Base-by-base conservation (phyloP, 1,140 invertebrate genomes). In the Dendroctonus valens region DNA sequence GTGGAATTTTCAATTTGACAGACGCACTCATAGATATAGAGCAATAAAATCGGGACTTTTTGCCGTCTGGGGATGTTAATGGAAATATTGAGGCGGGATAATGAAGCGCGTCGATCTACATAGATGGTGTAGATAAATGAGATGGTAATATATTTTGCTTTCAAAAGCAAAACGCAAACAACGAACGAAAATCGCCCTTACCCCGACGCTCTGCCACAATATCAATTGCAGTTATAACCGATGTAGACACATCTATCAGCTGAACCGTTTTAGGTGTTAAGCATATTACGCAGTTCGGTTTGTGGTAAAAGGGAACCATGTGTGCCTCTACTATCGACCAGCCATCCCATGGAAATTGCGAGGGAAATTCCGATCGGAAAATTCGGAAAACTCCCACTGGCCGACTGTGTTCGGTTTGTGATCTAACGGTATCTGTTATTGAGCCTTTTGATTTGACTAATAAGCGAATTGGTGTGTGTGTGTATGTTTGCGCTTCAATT, bases 201-300 rank as follows among this genome's bases (percentile, higher is more conserved):
- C 11, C 40, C 7, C 59, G 40, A 54, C 49, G 38, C 55, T 49
- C 42, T 11, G 57, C 72, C 70, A 59, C 72, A 72, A 73, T 72
- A 71, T 73, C 72, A 73, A 73, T 73, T 73, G 70, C 72, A 73
- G 72, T 55, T 60, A 70, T 71, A 69, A 71, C 72, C 70, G 70
- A 73, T 73, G 72, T 72, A 72, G 72, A 73, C 72, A 72, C 71
- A 74, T 74, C 73, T 74, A 74, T 74, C 73, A 74, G 73, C 49
- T 12, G 64, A 69, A 70, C 72, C 69, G 69, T 69, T 72, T 75
- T 74, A 75, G 75, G 75, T 75, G 74, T 74, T 76, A 75, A 75
- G 75, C 75, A 75, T 75, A 76, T 76, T 76, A 75, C 75, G 74
- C 71, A 69, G 71, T 76, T 74, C 73, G 75, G 74, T 76, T 75